Conservation (phyloP, 2,797 vertebrate genomes). For the Pseudochirops corinnae region DNA sequence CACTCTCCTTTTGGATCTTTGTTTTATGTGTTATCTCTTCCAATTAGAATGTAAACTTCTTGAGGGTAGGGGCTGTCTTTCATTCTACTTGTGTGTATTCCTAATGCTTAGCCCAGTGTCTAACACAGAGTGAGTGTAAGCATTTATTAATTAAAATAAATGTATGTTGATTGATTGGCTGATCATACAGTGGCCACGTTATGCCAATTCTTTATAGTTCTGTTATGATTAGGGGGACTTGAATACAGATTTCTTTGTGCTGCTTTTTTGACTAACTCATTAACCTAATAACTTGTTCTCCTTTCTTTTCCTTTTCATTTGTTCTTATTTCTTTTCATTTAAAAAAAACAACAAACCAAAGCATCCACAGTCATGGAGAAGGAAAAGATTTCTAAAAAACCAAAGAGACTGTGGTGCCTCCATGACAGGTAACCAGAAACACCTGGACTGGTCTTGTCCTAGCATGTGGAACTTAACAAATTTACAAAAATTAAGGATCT, state of each 20-base stretch:
- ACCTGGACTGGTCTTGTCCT: neutral
- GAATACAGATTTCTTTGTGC: neutral
- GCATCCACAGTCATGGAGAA: conserved; percentile 21
- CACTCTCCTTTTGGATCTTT: neutral
- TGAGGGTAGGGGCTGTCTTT: neutral
- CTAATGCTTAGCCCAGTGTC: neutral
- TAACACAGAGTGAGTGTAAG: neutral
- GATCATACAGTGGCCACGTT: neutral
- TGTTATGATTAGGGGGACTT: conserved; percentile 6
- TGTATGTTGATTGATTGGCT: neutral
- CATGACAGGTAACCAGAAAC: conserved; percentile 11
- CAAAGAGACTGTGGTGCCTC: neutral
- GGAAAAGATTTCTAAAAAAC: conserved; percentile 30
- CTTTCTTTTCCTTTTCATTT: conserved; percentile 15
- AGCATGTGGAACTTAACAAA: conserved; percentile 39
- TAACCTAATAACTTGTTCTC: neutral
- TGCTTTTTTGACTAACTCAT: conserved; percentile 33
- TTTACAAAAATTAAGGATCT: neutral
- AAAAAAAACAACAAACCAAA: neutral
- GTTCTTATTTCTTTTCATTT: conserved; percentile 29
- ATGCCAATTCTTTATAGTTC: neutral
- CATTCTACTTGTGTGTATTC: neutral
- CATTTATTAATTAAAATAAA: neutral
- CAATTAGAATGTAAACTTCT: neutral
- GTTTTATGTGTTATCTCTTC: neutral